phyloP scores from a whole-genome alignment of 2,113 vertebrate genomes.

The Hystrix cristata region DNA sequence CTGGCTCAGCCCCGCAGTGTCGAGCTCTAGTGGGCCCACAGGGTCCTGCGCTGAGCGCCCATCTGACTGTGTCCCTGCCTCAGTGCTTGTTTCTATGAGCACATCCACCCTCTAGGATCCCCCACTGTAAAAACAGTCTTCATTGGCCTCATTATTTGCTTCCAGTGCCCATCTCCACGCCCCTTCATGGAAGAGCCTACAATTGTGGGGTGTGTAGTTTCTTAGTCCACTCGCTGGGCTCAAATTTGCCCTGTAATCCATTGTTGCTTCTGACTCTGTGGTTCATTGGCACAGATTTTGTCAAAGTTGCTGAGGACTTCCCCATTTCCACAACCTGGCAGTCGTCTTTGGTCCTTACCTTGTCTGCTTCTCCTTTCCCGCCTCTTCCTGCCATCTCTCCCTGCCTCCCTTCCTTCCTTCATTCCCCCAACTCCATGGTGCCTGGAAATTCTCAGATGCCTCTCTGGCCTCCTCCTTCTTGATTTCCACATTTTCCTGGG shows the following conservation, averaged over 20 bases:
- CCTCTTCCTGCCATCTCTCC: too few species aligned
- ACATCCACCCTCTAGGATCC: too few species aligned
- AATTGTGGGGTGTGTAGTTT: neutral
- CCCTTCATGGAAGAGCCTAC: neutral
- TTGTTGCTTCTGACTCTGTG: neutral
- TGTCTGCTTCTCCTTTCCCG: accelerated
- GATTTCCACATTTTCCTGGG: neutral
- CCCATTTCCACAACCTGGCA: neutral
- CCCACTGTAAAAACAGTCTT: neutral
- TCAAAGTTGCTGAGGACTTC: neutral
- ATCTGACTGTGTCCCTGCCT: neutral
- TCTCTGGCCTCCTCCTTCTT: too few species aligned
- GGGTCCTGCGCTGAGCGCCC: neutral
- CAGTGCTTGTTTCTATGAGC: too few species aligned
- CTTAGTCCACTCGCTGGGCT: neutral
- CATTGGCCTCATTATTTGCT: neutral
- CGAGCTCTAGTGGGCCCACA: neutral
- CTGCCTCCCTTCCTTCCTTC: too few species aligned
- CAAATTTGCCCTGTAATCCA: too few species aligned
- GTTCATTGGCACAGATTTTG: neutral
- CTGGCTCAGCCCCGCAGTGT: neutral
- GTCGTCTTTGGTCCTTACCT: too few species aligned
- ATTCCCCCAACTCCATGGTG: too few species aligned
- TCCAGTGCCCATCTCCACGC: neutral
- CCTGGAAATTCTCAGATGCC: too few species aligned